Conservation (phyloP, 1,140 invertebrate genomes). For the Drosophila sechellia region DNA sequence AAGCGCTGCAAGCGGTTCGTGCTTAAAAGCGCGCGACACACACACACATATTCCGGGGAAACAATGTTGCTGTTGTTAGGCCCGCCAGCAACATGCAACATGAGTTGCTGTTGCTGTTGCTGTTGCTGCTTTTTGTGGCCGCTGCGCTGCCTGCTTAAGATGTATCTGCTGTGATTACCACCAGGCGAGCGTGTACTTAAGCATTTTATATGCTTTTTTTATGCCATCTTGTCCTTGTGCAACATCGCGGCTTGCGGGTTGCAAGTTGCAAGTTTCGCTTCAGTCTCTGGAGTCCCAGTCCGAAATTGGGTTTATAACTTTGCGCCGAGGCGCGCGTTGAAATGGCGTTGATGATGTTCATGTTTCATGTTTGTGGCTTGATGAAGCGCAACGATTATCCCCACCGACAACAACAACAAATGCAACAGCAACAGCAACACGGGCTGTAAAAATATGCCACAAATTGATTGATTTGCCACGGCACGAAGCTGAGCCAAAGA, state of each 20-base stretch:
- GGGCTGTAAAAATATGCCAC: conserved; percentile 63
- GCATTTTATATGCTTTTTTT: conserved; percentile 80
- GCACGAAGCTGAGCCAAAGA: conserved; percentile 64
- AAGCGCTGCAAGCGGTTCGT: conserved; percentile 63
- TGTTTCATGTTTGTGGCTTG: conserved; percentile 81
- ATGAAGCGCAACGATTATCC: conserved; percentile 81
- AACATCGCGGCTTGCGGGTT: conserved; percentile 14
- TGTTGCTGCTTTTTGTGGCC: conserved; percentile 28
- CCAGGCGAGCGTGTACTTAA: conserved; percentile 81
- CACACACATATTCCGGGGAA: conserved; percentile 43
- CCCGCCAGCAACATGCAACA: conserved; percentile 67
- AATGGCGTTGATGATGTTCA: conserved; percentile 82
- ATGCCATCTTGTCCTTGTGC: conserved; percentile 74
- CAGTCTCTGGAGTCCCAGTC: conserved; percentile 9
- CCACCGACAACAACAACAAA: conserved; percentile 35
- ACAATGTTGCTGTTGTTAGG: conserved; percentile 60
- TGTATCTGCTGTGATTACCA: conserved; percentile 78
- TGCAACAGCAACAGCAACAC: conserved; percentile 30
- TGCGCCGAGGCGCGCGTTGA: conserved; percentile 69
- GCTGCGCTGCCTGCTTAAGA: conserved; percentile 68
- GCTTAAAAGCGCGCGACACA: conserved; percentile 62
- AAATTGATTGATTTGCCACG: conserved; percentile 84
- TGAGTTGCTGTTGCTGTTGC: conserved; percentile 52
- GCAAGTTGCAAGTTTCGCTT: conserved; percentile 11
- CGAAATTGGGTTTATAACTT: conserved; percentile 76